Evolutionary conservation across 2,888 invertebrate genomes (phyloP).

Genomic region (Pedicia rivosa): DNA sequence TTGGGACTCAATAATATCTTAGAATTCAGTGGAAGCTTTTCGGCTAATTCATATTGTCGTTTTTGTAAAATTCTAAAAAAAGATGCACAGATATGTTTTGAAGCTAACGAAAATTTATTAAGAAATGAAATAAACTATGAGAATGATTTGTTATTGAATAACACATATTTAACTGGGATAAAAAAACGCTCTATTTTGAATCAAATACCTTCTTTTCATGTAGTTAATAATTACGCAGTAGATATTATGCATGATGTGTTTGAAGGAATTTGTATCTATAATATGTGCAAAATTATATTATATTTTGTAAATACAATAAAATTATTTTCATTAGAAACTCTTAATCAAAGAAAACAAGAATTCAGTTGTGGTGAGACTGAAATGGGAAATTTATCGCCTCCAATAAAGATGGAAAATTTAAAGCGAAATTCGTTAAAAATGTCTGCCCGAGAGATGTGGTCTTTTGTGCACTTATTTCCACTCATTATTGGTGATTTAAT

Average conservation of each 20-base stretch:
- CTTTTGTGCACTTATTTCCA: slow-evolving; percentile 4
- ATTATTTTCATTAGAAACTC: neutral
- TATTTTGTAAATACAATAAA: slow-evolving; percentile 4
- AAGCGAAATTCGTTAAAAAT: slow-evolving; percentile 1
- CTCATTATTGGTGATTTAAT: slow-evolving; percentile 3
- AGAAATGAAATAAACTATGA: neutral
- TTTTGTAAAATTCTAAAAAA: slow-evolving; percentile 3
- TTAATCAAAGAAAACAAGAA: slow-evolving; percentile 4
- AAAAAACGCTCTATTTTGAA: slow-evolving; percentile 4
- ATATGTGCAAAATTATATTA: slow-evolving; percentile 3
- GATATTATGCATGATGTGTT: slow-evolving; percentile 9
- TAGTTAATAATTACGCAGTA: slow-evolving; percentile 3
- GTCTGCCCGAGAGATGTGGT: slow-evolving; percentile 1
- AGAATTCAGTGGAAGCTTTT: neutral
- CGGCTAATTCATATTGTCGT: neutral
- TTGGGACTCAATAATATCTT: slow-evolving; percentile 1
- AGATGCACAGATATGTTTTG: neutral
- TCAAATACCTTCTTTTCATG: slow-evolving; percentile 4
- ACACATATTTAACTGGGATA: neutral
- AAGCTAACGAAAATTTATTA: neutral
- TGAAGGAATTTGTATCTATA: slow-evolving; percentile 4
- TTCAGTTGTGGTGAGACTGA: slow-evolving; percentile 9
- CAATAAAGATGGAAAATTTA: neutral
- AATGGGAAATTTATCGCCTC: slow-evolving; percentile 6
- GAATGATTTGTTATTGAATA: neutral